Evolutionary conservation across 2,888 invertebrate genomes (phyloP).

Genomic region (Agrochola lota): DNA sequence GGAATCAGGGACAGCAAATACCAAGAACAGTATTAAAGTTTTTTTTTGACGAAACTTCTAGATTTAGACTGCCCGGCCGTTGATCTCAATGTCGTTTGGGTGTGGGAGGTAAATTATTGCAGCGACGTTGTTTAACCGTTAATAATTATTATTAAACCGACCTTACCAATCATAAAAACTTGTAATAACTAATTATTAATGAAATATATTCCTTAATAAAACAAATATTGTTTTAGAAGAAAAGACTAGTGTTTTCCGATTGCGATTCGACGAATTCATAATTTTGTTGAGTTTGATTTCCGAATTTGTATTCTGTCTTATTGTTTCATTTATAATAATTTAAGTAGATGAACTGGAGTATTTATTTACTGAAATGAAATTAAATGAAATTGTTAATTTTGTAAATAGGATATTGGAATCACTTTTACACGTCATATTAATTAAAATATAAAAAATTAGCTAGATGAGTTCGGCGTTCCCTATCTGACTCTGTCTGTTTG

Average conservation of each 20-base stretch:
- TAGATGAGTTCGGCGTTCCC: too few species aligned
- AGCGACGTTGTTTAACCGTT: conserved; percentile 33
- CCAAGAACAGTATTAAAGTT: conserved; percentile 37
- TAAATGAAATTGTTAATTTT: too few species aligned
- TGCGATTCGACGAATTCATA: neutral
- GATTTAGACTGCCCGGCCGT: conserved; percentile 42
- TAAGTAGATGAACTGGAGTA: neutral
- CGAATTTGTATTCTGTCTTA: neutral
- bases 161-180: conserved; percentile 38
- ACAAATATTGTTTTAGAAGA: neutral
- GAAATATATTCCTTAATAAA: conserved; percentile 5
- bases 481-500: neutral
- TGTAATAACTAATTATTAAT: conserved; percentile 25
- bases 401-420: too few species aligned
- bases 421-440: too few species aligned
- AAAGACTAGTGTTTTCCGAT: neutral
- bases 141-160: conserved; percentile 31
- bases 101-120: conserved; percentile 53
- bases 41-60: conserved; percentile 33
- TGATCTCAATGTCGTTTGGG: conserved; percentile 41
- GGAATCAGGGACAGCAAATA: conserved; percentile 37
- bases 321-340: neutral
- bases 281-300: neutral
- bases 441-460: too few species aligned
- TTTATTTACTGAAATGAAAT: too few species aligned